Evolutionary conservation across 2,113 vertebrate genomes (phyloP), one percentile per base, ranked within the genome.

Genomic region (Nothocercus nigrocapillus): DNA sequence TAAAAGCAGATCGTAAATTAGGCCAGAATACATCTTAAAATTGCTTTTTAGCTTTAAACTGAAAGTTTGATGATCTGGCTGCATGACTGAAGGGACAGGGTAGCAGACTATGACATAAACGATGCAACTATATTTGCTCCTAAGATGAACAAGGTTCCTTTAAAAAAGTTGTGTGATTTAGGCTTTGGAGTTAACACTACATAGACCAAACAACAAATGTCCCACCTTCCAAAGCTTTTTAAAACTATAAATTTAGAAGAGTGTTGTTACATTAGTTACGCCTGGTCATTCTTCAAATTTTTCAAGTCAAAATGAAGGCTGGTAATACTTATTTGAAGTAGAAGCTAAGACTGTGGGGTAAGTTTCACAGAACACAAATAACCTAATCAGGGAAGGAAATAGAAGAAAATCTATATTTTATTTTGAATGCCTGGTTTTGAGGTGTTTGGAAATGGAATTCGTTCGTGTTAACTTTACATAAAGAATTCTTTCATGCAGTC

Each of bases 1-100:
- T 96, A 93, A 96, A 95, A 96, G 77, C 76, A 85, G 85, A 59
- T 49, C 93, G 77, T 96, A 95, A 90, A 93, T 97, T 95, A 93
- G 74, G n/a, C 63, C 69, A 69, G 81, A 92, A 94, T 62, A 78
- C 44, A 86, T 74, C 85, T 94, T 92, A 89, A 96, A 92, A 88
- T 84, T 88, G 30, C 70, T 75, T 93, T 94, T 95, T 84, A 90
- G 66, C 73, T 92, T 91, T 64, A 92, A 73, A 88, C 64, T 73
- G 83, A 34, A 89, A 93, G 80, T 93, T 86, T 88, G 85, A 96
- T 90, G 85, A 82, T 92, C 92, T 90, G 77, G 75, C 58, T 89
- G 78, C 74, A 62, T 92, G 86, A 96, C 83, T 90, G 88, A 93
- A 90, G 88, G 81, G 88, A 76, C 64, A 53, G 70, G 44, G 92